Conservation (phyloP, 2,113 vertebrate species). For the Oreamnos americanus region DNA sequence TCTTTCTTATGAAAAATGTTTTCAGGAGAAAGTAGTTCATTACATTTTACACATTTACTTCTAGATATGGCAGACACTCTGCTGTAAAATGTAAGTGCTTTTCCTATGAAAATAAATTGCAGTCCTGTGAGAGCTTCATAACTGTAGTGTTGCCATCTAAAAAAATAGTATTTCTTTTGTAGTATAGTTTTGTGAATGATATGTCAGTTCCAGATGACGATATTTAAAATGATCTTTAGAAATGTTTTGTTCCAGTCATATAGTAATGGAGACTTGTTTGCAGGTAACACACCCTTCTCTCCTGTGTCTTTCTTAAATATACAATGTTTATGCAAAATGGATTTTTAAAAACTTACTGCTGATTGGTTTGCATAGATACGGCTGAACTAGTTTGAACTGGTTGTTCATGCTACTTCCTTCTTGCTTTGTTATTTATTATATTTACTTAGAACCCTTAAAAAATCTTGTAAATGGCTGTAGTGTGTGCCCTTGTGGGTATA, state of each 20-base stretch:
- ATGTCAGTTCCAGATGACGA: not conserved
- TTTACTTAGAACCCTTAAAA: conserved; percentile 11
- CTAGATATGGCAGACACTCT: conserved; percentile 44
- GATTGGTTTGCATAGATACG: conserved; percentile 71
- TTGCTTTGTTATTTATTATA: conserved; percentile 52
- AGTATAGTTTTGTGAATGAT: conserved; percentile 21
- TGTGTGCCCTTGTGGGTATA: conserved; percentile 82
- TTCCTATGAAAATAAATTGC: conserved; percentile 40
- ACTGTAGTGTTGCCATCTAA: not conserved
- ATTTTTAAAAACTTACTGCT: conserved; percentile 49
- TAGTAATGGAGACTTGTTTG: conserved; percentile 21
- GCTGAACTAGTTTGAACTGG: conserved; percentile 64
- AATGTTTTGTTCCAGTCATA: conserved; percentile 19
- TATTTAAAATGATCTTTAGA: conserved; percentile 20
- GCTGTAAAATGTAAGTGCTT: conserved; percentile 27
- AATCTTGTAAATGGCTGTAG: conserved; percentile 69
- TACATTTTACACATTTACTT: conserved; percentile 13
- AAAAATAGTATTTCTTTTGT: conserved; percentile 41
- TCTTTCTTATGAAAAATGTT: conserved; percentile 29
- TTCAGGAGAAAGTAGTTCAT: conserved; percentile 36
- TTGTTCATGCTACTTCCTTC: conserved; percentile 65
- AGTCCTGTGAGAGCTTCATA: not conserved
- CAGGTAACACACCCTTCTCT: not conserved
- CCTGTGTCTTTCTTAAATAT: conserved; percentile 23
- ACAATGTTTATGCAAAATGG: conserved; percentile 62